Evolutionary conservation across 2,113 vertebrate species (phyloP).

Genomic region (Brachypodius melanocephalos): DNA sequence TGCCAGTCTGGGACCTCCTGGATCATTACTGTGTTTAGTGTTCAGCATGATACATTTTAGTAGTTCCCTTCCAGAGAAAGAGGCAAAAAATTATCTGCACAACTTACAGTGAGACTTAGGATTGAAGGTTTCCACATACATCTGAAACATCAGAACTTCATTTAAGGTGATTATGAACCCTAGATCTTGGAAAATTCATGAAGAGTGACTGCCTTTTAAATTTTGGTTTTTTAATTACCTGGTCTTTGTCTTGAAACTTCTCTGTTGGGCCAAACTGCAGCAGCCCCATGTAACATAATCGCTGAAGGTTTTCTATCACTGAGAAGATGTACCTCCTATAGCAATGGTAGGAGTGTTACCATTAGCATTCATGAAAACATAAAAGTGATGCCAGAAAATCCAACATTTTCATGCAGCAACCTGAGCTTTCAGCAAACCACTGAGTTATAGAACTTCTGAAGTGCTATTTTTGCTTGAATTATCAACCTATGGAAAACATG

Average conservation of each 20-base stretch:
- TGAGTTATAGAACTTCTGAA: background rate
- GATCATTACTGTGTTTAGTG: background rate
- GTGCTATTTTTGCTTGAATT: background rate
- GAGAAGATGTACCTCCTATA: conserved; percentile 89
- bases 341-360: background rate
- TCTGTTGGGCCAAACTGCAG: conserved; percentile 89
- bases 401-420: background rate
- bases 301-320: conserved; percentile 88
- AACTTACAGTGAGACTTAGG: background rate
- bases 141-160: background rate
- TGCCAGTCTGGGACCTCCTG: background rate
- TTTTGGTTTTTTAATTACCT: conserved; percentile 74
- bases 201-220: background rate
- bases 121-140: background rate
- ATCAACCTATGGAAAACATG: background rate
- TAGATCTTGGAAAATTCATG: background rate
- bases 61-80: background rate
- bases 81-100: background rate
- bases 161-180: background rate
- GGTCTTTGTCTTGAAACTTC: conserved; percentile 95
- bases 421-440: background rate
- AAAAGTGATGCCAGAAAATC: background rate
- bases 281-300: conserved; percentile 89
- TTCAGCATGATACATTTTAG: background rate
- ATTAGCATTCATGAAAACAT: background rate